Base-by-base conservation (phyloP, 2,888 invertebrate genomes). In the Limnephilus marmoratus region DNA sequence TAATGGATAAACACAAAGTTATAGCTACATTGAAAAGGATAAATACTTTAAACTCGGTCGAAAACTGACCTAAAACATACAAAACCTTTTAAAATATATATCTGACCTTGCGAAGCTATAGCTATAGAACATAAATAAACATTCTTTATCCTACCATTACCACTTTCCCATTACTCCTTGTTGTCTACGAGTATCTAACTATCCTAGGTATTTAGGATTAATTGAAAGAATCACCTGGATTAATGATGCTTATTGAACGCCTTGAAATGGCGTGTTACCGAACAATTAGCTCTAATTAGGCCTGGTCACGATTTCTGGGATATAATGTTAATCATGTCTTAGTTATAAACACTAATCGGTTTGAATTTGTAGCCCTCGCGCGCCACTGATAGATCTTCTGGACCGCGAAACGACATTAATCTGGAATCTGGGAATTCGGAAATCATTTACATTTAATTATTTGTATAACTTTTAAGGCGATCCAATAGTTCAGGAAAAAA, bases 181-280 rank as follows among this genome's bases (percentile, higher is more conserved):
- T n/a, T 68, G 68, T 68, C 68, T n/a, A 31, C 31, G 31, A 31
- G 31, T 31, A 9, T 68, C 68, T 68, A 68, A 68, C 68, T 68
- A 24, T 68, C 68, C 68, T 5, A 24, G 24, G 24, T 68, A 68
- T 68, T 68, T 68, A 68, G 24, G 68, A 68, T 45, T 45, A 86
- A 80, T 80, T 37, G 81, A 89, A 88, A 89, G 31, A 89, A 89
- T 80, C 80, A 81, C 68, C 34, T 82, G 82, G 90, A 92, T 91
- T 88, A 92, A 92, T 91, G 92, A 92, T 91, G 49, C 53, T 24
- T 41, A 92, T 90, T 41, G 86, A 85, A 92, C 93, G 93, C 93
- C 93, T 88, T 90, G 81, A 89, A 90, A 91, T 93, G 68, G 93
- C 93, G 93, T 93, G 93, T 68, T n/a, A 87, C 37, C 31, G 53